Evolutionary conservation across 2,797 vertebrate species (phyloP), one percentile per base, ranked within the genome.

Genomic region (Bradypodion pumilum): DNA sequence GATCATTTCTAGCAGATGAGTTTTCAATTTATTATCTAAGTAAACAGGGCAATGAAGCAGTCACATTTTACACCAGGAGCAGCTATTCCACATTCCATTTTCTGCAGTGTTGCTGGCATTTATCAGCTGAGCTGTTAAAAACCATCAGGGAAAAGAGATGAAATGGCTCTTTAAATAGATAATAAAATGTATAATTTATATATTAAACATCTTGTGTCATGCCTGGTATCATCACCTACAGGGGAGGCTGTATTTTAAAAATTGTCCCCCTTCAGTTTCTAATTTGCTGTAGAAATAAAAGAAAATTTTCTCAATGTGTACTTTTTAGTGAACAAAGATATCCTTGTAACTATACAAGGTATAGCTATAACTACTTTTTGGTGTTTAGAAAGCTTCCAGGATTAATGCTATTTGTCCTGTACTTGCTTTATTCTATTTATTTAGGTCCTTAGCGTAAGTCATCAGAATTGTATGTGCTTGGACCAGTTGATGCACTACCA

Each of bases 121-220:
- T 91, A 93, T 92, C 86, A 88, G 84, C 86, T 85, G 27, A 19
- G 62, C 13, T 44, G 68, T 81, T 90, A 88, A 89, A n/a, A 90
- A 86, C 84, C 74, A 85, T 56, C 29, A 84, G 68, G 74, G 85
- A 90, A 90, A 89, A 88, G 46, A 92, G 91, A 91, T 90, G 90
- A 89, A 91, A 78, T 4, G 9, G 19, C 72, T 85, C 32, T 66
- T 88, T 92, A 89, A 88, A 87, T 74, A 65, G 65, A 89, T 5
- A 1, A 1, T 87, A 89, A 56, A 87, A 81, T 80, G 44, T 86
- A 83, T 40, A 85, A 40, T 87, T 86, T 88, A 81, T 83, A 72
- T 35, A 76, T 86, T 78, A 72, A 8, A 37, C 0, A 49, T 79
- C 15, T 84, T 73, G 84, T 87, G n/a, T 10, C 83, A 44, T 63